Percentiles rank a stretch among this genome's conserved stretches.
Conservation (phyloP, 1,140 invertebrate genomes). For the Archegozetes longisetosus region DNA sequence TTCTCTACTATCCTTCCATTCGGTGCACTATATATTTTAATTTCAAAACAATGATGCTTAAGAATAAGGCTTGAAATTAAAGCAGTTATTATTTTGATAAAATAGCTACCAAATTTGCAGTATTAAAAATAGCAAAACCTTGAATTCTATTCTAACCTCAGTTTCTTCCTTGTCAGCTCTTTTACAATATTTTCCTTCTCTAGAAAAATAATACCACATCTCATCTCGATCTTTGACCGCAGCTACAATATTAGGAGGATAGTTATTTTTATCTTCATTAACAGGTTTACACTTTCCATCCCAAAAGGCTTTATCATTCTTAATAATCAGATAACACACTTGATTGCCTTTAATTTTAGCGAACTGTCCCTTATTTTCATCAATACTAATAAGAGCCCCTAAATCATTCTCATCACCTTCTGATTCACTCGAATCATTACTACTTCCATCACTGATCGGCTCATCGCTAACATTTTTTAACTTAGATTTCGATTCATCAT, state of each 20-base stretch:
- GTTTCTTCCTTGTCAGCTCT: not conserved
- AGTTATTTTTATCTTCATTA: not conserved
- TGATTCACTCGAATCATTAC: not conserved
- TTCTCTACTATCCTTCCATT: not conserved
- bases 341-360: not conserved
- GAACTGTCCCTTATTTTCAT: not conserved
- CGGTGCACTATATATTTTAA: not conserved
- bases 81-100: not conserved
- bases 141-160: no score
- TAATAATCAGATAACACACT: not conserved
- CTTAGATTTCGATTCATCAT: not conserved
- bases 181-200: not conserved
- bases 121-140: not conserved
- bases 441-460: not conserved
- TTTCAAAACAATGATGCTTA: no score
- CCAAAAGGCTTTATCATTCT: not conserved
- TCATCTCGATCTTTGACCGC: not conserved
- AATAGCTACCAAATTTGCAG: not conserved
- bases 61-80: no score
- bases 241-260: not conserved
- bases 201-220: not conserved
- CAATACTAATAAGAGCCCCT: not conserved
- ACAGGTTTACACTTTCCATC: not conserved
- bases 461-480: not conserved
- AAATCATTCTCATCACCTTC: not conserved